These are phyloP conservation scores for Tridacna gigas DNA, from an alignment of 2,888 invertebrate species.

Conservation along the genomic window DNA sequence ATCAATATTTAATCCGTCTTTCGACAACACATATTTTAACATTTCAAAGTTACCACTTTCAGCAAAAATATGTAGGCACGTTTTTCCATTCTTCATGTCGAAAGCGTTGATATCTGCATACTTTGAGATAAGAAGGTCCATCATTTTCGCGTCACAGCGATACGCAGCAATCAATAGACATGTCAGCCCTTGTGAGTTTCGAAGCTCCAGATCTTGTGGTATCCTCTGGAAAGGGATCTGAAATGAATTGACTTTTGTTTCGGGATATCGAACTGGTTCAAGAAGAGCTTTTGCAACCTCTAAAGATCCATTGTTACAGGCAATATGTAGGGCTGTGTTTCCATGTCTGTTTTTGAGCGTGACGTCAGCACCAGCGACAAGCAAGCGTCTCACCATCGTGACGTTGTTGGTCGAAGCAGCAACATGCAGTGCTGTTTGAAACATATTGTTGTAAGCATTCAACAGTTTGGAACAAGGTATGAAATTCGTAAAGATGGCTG, in stretches of 20 bases:
- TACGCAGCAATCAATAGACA: slow-evolving; percentile 52
- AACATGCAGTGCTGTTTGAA: slow-evolving; percentile 56
- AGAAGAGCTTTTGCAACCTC: slow-evolving; percentile 32
- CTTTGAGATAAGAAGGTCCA: slow-evolving; percentile 38
- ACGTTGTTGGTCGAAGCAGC: slow-evolving; percentile 49
- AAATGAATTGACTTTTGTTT: slow-evolving; percentile 49
- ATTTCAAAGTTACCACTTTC: slow-evolving; percentile 39
- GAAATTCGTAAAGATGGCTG: slow-evolving; percentile 25
- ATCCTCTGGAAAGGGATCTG: slow-evolving; percentile 51
- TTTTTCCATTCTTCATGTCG: slow-evolving; percentile 53
- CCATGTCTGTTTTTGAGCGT: slow-evolving; percentile 51
- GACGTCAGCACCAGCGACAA: slow-evolving; percentile 46
- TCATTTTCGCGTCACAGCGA: slow-evolving; percentile 35
- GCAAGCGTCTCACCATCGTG: slow-evolving; percentile 30
- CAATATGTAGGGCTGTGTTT: slow-evolving; percentile 58
- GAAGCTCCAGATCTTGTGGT: slow-evolving; percentile 42
- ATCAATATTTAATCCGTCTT: slow-evolving; percentile 32
- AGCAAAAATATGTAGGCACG: slow-evolving; percentile 43
- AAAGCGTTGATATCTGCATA: slow-evolving; percentile 46
- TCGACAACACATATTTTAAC: slow-evolving; percentile 28
- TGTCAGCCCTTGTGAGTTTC: slow-evolving; percentile 50
- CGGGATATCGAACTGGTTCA: slow-evolving; percentile 45
- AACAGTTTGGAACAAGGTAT: slow-evolving; percentile 10
- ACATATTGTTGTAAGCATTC: slow-evolving; percentile 35
- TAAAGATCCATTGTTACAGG: slow-evolving; percentile 39